phyloP scores from a whole-genome alignment of 2,888 invertebrate genomes.

The Sarcophaga subvicina region DNA sequence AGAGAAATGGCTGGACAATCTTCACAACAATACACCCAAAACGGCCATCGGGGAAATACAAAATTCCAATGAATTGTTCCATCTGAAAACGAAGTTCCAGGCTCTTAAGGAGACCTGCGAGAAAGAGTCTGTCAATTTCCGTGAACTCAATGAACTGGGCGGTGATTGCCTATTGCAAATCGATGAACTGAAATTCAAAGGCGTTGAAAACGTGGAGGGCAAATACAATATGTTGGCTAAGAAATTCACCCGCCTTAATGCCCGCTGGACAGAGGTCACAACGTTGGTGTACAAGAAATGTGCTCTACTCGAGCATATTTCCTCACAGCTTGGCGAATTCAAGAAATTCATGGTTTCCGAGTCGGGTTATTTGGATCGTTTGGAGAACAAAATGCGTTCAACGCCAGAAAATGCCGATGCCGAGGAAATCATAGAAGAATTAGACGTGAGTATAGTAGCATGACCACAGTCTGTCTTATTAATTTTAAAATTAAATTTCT shows the following conservation, averaged over 20 bases:
- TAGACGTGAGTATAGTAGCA: slow-evolving; percentile 87
- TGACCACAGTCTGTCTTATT: background rate
- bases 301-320: slow-evolving; percentile 87
- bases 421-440: slow-evolving; percentile 94
- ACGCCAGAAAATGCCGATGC: slow-evolving; percentile 91
- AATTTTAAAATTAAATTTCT: slow-evolving; percentile 34
- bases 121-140: slow-evolving; percentile 85
- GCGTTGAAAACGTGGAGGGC: slow-evolving; percentile 75
- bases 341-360: slow-evolving; percentile 88
- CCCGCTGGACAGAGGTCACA: slow-evolving; percentile 88
- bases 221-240: slow-evolving; percentile 85
- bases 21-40: slow-evolving; percentile 85
- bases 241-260: slow-evolving; percentile 87
- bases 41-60: slow-evolving; percentile 84
- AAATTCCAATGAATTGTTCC: slow-evolving; percentile 87
- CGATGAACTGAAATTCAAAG: slow-evolving; percentile 80
- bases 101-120: slow-evolving; percentile 88
- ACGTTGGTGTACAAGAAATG: slow-evolving; percentile 87
- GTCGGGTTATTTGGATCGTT: slow-evolving; percentile 89
- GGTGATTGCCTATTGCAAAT: slow-evolving; percentile 86
- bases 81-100: slow-evolving; percentile 88
- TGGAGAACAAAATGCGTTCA: slow-evolving; percentile 89
- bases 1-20: slow-evolving; percentile 85
- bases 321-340: slow-evolving; percentile 90
- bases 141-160: slow-evolving; percentile 87